Conservation (phyloP, 2,797 vertebrate genomes). For the Schizopygopsis pylzovi region DNA sequence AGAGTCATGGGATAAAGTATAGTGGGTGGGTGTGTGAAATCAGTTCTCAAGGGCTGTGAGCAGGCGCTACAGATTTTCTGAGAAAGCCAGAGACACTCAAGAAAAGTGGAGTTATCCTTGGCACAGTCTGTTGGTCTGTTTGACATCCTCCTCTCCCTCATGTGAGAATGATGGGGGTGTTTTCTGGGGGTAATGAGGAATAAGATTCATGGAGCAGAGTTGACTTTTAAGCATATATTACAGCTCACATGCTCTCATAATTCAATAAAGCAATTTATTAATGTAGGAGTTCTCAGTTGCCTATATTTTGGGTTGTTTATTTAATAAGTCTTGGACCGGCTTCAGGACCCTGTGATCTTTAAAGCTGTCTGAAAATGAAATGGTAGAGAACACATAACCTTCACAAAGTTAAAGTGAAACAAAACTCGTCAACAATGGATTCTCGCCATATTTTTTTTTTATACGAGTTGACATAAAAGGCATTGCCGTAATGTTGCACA, state of each 20-base stretch:
- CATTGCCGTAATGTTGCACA: not conserved
- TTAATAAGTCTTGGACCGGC: constrained; percentile 20
- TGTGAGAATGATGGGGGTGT: constrained; percentile 61
- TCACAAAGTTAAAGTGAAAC: constrained; percentile 21
- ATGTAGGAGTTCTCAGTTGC: constrained; percentile 39
- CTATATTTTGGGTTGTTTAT: constrained; percentile 43
- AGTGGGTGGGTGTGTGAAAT: constrained; percentile 55
- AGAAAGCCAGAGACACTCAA: constrained; percentile 55
- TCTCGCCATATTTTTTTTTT: not conserved
- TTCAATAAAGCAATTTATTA: constrained; percentile 47
- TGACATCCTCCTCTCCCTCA: constrained; percentile 55
- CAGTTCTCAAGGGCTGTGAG: constrained; percentile 45
- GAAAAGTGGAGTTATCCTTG: constrained; percentile 61
- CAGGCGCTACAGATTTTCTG: constrained; percentile 49
- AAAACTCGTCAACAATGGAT: constrained; percentile 10
- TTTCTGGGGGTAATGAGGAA: constrained; percentile 57
- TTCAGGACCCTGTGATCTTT: constrained; percentile 26
- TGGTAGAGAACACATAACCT: constrained; percentile 12
- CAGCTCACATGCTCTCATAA: constrained; percentile 39
- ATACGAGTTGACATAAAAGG: not conserved
- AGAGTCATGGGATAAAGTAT: constrained; percentile 47
- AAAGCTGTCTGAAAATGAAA: constrained; percentile 24
- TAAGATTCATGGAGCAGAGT: constrained; percentile 50
- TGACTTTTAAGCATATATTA: constrained; percentile 60
- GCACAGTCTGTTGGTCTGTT: constrained; percentile 48